phyloP scores from a whole-genome alignment of 2,888 invertebrate species.

The Chrysolina haemoptera region DNA sequence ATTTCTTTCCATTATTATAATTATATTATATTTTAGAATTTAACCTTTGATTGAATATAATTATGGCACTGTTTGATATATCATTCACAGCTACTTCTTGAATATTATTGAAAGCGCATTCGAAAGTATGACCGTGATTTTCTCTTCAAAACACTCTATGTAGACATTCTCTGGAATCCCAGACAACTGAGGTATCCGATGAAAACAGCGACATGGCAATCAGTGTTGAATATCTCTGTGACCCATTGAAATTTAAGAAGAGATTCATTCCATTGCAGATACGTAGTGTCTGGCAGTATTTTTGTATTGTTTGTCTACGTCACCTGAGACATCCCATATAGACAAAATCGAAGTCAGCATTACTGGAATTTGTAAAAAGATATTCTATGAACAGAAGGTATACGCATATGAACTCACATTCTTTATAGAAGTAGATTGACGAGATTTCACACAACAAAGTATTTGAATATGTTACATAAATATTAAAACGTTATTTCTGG shows the following conservation, averaged over 20 bases:
- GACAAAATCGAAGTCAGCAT: slow-evolving; percentile 11
- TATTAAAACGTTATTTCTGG: no score
- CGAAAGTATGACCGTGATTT: not conserved
- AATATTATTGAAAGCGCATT: not conserved
- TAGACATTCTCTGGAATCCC: not conserved
- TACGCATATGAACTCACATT: no score
- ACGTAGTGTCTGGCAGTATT: slow-evolving; percentile 14
- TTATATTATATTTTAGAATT: no score
- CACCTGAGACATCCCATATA: slow-evolving; percentile 32
- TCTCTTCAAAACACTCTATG: not conserved
- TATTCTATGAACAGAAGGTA: not conserved
- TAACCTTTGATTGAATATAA: no score
- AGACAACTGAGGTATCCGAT: slow-evolving; percentile 19
- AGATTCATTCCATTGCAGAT: slow-evolving; percentile 10
- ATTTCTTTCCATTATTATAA: no score
- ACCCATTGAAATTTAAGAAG: slow-evolving; percentile 21
- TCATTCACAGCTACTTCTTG: no score
- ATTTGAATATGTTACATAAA: no score
- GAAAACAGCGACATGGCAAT: slow-evolving; percentile 19
- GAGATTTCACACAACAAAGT: no score
- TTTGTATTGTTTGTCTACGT: slow-evolving; percentile 19
- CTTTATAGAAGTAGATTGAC: no score
- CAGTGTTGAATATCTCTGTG: slow-evolving; percentile 11
- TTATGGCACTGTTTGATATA: no score
- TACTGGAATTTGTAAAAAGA: not conserved